phyloP scores from a whole-genome alignment of 2,113 vertebrate species.

The Dolichallabes microphthalmus region DNA sequence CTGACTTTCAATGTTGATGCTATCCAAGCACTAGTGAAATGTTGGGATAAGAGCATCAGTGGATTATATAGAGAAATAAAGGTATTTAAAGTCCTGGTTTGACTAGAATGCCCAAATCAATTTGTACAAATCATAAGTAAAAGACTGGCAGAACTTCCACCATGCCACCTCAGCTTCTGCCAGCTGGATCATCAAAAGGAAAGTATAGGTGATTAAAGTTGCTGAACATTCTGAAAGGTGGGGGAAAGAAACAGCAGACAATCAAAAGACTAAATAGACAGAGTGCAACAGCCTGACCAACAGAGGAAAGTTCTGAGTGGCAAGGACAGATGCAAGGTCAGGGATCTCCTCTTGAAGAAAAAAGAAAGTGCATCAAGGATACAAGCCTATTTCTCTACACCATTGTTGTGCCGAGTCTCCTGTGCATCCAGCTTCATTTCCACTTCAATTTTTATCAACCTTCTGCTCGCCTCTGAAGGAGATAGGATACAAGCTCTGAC shows the following conservation, averaged over 20 bases:
- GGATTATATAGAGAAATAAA: too few species aligned
- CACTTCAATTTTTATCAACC: constrained; percentile 99
- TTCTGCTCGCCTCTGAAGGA: constrained; percentile 85
- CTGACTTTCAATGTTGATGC: too few species aligned
- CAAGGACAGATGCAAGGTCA: constrained; percentile 88
- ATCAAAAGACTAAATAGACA: constrained; percentile 22
- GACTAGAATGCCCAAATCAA: too few species aligned
- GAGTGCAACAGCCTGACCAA: constrained; percentile 18
- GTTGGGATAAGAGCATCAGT: too few species aligned
- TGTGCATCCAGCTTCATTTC: constrained; percentile 94
- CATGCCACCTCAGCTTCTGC: not conserved
- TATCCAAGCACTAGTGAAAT: too few species aligned
- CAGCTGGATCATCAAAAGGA: not conserved
- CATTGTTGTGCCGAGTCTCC: constrained; percentile 81
- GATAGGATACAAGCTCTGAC: constrained; percentile 93
- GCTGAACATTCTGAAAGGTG: constrained; percentile 14
- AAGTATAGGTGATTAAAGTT: constrained; percentile 16
- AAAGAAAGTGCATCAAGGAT: constrained; percentile 73
- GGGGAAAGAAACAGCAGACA: not conserved
- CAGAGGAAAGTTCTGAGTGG: constrained; percentile 60
- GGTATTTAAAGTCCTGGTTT: too few species aligned
- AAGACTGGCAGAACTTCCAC: not conserved
- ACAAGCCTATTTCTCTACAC: constrained; percentile 76
- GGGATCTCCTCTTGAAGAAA: constrained; percentile 66
- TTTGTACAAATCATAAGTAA: not conserved